These are phyloP conservation scores for Okapia johnstoni DNA, from an alignment of 2,113 vertebrate species.

Conservation along the genomic window DNA sequence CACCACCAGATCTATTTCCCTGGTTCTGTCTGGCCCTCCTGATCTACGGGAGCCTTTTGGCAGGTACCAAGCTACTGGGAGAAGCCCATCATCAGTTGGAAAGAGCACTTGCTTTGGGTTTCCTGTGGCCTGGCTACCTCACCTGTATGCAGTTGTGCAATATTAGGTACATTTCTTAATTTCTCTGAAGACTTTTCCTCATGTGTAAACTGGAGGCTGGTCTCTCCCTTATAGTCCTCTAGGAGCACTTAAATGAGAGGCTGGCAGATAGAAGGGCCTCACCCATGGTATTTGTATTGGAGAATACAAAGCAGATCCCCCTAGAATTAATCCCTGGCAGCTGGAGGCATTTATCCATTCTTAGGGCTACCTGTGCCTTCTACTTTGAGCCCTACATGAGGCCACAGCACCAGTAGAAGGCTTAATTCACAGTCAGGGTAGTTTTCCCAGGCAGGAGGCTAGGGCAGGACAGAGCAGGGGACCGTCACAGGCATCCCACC, in stretches of 20 bases:
- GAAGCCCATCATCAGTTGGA: not conserved
- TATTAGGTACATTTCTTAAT: not conserved
- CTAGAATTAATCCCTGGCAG: not conserved
- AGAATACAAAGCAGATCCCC: not conserved
- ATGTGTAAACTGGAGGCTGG: not conserved
- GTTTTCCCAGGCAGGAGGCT: not conserved
- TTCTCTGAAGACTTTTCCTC: not conserved
- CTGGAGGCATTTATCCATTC: not conserved
- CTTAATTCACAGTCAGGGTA: not conserved
- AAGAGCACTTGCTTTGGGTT: not conserved
- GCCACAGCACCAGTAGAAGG: not conserved
- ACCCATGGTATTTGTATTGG: not conserved
- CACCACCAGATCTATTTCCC: not conserved
- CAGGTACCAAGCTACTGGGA: not conserved
- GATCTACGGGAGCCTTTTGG: not conserved
- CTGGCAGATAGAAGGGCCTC: not conserved
- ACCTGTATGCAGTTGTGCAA: not conserved
- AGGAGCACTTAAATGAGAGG: not conserved
- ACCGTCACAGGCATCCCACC: not conserved
- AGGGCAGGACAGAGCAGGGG: not conserved
- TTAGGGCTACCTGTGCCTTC: not conserved
- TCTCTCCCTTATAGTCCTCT: not conserved
- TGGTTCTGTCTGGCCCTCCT: not conserved
- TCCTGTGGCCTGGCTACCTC: not conserved
- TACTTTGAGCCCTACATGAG: not conserved